Evolutionary conservation across 2,888 invertebrate species (phyloP).

Genomic region (Coelopa pilipes): DNA sequence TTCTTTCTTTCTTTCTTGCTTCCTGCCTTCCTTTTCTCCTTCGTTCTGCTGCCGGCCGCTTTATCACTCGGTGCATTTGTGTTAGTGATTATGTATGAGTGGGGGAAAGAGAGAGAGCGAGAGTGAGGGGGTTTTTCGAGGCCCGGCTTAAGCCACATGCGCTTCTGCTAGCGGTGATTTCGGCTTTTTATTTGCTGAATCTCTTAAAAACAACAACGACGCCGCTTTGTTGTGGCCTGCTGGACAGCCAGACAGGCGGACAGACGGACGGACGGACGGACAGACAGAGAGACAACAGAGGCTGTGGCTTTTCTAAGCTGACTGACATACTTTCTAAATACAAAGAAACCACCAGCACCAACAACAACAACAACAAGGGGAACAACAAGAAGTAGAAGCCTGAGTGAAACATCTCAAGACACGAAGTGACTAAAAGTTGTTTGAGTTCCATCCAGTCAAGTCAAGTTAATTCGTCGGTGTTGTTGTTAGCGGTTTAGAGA

Average conservation of each 20-base stretch:
- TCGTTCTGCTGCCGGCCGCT: background rate
- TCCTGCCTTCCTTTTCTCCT: too few species aligned
- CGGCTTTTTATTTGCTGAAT: conserved; percentile 15
- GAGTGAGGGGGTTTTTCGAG: too few species aligned
- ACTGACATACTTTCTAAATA: conserved; percentile 60
- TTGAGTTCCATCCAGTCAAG: too few species aligned
- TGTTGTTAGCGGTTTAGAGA: conserved; percentile 14
- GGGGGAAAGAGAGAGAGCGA: too few species aligned
- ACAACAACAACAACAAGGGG: conserved; percentile 4
- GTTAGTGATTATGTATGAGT: background rate
- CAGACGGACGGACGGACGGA: too few species aligned
- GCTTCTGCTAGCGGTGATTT: background rate
- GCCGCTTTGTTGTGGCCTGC: background rate
- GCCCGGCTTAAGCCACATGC: too few species aligned
- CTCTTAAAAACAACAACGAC: conserved; percentile 1
- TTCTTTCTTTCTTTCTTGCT: too few species aligned
- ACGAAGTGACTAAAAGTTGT: conserved; percentile 30
- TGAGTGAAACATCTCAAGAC: conserved; percentile 11
- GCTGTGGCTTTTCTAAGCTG: conserved; percentile 51
- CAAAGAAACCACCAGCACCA: conserved; percentile 37
- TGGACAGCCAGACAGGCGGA: too few species aligned
- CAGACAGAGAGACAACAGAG: too few species aligned
- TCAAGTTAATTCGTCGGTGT: conserved; percentile 17
- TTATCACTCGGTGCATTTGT: background rate
- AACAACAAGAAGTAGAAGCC: too few species aligned